A percentile compares a stretch with the other conserved stretches of the same genome.
These are phyloP conservation scores for Stramonita haemastoma DNA, from an alignment of 2,888 invertebrate genomes.

Conservation along the genomic window DNA sequence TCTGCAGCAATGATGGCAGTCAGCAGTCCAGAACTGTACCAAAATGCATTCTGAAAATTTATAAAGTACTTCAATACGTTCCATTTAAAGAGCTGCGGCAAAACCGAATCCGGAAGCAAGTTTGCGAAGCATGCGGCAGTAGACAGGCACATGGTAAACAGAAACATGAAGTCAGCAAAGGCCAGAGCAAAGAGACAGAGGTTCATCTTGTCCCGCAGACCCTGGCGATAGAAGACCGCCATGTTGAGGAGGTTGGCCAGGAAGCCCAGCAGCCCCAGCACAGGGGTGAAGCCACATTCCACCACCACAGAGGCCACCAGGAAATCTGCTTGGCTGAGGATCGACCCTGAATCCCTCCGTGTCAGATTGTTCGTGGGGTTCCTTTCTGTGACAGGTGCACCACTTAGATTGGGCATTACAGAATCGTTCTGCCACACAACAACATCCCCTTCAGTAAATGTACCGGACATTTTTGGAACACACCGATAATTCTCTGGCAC, in stretches of 20 bases:
- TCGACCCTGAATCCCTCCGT: neutral
- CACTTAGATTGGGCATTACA: too few relatives aligned
- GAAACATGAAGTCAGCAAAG: conserved; percentile 4
- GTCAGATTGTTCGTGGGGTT: too few relatives aligned
- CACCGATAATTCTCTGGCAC: too few relatives aligned
- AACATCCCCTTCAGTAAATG: too few relatives aligned
- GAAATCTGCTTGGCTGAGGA: neutral
- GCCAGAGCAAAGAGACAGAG: conserved; percentile 36
- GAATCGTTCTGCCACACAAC: too few relatives aligned
- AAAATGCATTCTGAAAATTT: neutral
- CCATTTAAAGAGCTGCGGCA: neutral
- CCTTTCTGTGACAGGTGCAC: too few relatives aligned
- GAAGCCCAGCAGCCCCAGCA: neutral
- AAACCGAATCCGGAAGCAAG: conserved; percentile 42
- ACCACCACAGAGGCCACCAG: neutral
- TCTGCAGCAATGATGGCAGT: conserved; percentile 10
- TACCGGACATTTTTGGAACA: too few relatives aligned
- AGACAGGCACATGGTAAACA: neutral
- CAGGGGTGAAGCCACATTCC: neutral
- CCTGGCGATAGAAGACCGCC: conserved; percentile 25
- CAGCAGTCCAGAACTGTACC: neutral
- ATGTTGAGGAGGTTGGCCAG: conserved; percentile 30
- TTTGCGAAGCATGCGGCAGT: neutral
- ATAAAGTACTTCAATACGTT: neutral
- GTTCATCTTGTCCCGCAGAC: conserved; percentile 35